Evolutionary conservation across 2,797 vertebrate species (phyloP).

Genomic region (Australoheros facetus): DNA sequence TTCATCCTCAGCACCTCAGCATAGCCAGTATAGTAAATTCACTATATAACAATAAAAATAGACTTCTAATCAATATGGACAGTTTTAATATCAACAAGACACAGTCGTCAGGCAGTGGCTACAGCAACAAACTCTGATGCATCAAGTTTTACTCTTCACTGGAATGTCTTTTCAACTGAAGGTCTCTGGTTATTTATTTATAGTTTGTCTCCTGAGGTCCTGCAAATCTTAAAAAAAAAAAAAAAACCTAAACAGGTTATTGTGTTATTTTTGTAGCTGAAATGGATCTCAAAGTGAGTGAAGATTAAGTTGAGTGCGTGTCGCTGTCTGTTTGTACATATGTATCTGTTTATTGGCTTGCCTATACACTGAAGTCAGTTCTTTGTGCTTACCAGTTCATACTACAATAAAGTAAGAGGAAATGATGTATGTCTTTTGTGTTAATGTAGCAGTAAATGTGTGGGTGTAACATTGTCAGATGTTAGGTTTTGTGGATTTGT

Average conservation of each 20-base stretch:
- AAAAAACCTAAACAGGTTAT: conserved; percentile 22
- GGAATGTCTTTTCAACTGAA: conserved; percentile 20
- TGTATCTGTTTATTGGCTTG: conserved; percentile 66
- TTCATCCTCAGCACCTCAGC: conserved; percentile 10
- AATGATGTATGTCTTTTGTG: not conserved
- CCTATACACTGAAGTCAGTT: conserved; percentile 44
- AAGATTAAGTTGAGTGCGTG: conserved; percentile 36
- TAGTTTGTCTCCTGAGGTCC: conserved; percentile 31
- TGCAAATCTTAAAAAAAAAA: conserved; percentile 23
- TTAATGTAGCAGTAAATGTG: not conserved
- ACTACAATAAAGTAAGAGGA: conserved; percentile 65
- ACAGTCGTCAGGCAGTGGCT: not conserved
- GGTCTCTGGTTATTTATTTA: conserved; percentile 12
- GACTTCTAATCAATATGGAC: conserved; percentile 38
- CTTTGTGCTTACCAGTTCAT: conserved; percentile 62
- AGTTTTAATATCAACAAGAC: conserved; percentile 35
- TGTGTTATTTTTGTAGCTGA: conserved; percentile 59
- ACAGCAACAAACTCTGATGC: not conserved
- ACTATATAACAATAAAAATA: conserved; percentile 19
- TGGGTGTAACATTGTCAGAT: too few species aligned
- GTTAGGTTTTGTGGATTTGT: not conserved
- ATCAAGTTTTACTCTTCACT: conserved; percentile 13
- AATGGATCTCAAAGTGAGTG: conserved; percentile 46
- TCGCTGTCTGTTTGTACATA: conserved; percentile 74
- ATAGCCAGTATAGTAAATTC: conserved; percentile 13